Evolutionary conservation across 1,140 invertebrate species (phyloP), one percentile per base, ranked within the genome.

Genomic region (Pseudomyrmex pallidus): DNA sequence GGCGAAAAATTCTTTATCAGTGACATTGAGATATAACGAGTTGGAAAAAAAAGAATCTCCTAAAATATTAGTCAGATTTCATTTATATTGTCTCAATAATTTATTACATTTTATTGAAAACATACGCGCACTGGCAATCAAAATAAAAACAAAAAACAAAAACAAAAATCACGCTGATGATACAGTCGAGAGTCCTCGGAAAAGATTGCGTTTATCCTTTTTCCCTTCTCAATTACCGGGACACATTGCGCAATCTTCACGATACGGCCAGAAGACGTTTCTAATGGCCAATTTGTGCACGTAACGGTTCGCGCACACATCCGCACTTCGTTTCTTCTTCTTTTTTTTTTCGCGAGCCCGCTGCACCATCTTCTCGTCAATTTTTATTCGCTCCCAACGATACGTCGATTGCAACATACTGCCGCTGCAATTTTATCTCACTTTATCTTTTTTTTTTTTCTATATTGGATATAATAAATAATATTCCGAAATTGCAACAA

Each of bases 211-310:
- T 48, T 70, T 25, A 59, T 70, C 64, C 52, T 56, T 80, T n/a
- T 15, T 48, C n/a, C 22, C 56, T 50, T 80, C 74, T 83, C 72
- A 74, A 74, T 82, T 63, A 82, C 35, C 50, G 25, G 56, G 54
- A 73, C 61, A 59, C 63, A 76, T 73, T 57, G 70, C 25, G 17
- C 57, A 84, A 84, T 86, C 66, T 87, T 63, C 62, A 57, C 61
- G 70, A 86, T 78, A 52, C 66, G 73, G 54, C 44, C 54, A 68
- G 61, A 50, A 63, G 67, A 83, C 73, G 73, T 59, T 25, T 2
- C 46, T 90, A 89, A 89, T 86, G 89, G 82, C 82, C 89, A 91
- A 92, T 92, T 92, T 92, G 84, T 86, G 48, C 56, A 64, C 66
- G 48, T 44, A 67, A 57, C 74, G 90, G 91, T 90, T 86, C 85